These are phyloP conservation scores for Tetragnatha montana DNA, from an alignment of 2,888 invertebrate species.

Conservation along the genomic window DNA sequence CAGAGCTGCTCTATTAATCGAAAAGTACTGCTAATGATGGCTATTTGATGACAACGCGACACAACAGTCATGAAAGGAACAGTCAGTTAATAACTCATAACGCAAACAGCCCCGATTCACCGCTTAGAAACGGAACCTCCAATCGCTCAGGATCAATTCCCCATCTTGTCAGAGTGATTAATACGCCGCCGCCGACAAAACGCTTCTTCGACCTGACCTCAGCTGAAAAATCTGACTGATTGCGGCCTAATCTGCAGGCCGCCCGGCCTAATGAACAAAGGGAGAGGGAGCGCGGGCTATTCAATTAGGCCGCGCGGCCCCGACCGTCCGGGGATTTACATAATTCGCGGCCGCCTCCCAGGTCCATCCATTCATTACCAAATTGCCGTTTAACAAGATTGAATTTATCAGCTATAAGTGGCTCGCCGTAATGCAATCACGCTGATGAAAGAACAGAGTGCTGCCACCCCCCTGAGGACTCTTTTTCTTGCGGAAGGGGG, in stretches of 20 bases:
- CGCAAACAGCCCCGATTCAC: too few relatives aligned
- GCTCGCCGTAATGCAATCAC: conserved; percentile 71
- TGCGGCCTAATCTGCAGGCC: conserved; percentile 29
- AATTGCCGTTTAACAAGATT: conserved; percentile 72
- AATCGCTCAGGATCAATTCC: too few relatives aligned
- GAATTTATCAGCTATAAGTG: conserved; percentile 72
- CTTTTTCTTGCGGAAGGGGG: not conserved
- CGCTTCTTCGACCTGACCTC: conserved; percentile 35
- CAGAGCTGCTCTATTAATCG: too few relatives aligned
- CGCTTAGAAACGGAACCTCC: too few relatives aligned
- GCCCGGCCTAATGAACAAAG: conserved; percentile 57
- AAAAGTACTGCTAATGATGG: too few relatives aligned
- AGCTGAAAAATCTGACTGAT: conserved; percentile 57
- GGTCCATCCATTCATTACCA: conserved; percentile 71
- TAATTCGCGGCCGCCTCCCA: conserved; percentile 67
- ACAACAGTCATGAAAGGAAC: too few relatives aligned
- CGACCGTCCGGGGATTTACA: conserved; percentile 70
- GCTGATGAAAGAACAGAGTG: conserved; percentile 70
- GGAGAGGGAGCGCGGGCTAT: conserved; percentile 50
- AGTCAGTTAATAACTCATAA: too few relatives aligned
- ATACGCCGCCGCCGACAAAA: conserved; percentile 6
- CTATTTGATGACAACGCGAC: too few relatives aligned
- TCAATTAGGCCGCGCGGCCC: conserved; percentile 68
- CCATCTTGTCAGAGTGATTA: not conserved
- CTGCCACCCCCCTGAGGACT: conserved; percentile 13